Percentiles rank a stretch among this genome's conserved stretches.
These are phyloP conservation scores for Phortica magna DNA, from an alignment of 2,888 invertebrate species.

Conservation along the genomic window DNA sequence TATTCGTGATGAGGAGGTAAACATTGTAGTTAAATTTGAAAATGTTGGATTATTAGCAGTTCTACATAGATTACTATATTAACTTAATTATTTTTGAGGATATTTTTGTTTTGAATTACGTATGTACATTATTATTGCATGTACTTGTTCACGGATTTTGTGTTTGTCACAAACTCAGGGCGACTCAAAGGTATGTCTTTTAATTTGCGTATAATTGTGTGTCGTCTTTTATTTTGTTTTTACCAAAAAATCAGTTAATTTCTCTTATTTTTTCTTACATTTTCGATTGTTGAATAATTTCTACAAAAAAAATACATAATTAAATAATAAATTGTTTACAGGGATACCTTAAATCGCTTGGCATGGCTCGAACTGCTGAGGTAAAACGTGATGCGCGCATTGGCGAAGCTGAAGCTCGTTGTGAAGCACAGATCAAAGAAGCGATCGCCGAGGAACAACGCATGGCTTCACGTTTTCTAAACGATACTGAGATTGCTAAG, in stretches of 20 bases:
- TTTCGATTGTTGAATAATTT: too few relatives aligned
- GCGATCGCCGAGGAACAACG: slow-evolving; percentile 97
- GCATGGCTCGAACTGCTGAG: slow-evolving; percentile 96
- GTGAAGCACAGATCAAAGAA: slow-evolving; percentile 87
- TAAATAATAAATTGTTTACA: slow-evolving; percentile 47
- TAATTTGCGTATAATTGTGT: background rate
- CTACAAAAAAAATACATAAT: background rate
- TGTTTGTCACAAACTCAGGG: slow-evolving; percentile 61
- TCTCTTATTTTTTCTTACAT: background rate
- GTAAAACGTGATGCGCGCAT: slow-evolving; percentile 97
- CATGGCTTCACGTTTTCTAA: slow-evolving; percentile 95
- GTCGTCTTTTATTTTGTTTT: background rate
- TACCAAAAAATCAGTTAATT: background rate
- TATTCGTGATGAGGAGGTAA: slow-evolving; percentile 95
- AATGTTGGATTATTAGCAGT: background rate
- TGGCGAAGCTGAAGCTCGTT: slow-evolving; percentile 96
- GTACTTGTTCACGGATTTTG: slow-evolving; percentile 56
- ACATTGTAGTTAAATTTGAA: slow-evolving; percentile 42
- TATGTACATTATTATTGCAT: slow-evolving; percentile 57
- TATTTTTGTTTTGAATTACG: slow-evolving; percentile 8
- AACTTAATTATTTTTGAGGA: slow-evolving; percentile 4
- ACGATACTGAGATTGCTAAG: slow-evolving; percentile 98
- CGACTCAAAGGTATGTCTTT: slow-evolving; percentile 76
- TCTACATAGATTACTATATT: background rate
- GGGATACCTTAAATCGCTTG: slow-evolving; percentile 92